Base-by-base conservation (phyloP, 2,797 vertebrate genomes). In the Tangara arthus region DNA sequence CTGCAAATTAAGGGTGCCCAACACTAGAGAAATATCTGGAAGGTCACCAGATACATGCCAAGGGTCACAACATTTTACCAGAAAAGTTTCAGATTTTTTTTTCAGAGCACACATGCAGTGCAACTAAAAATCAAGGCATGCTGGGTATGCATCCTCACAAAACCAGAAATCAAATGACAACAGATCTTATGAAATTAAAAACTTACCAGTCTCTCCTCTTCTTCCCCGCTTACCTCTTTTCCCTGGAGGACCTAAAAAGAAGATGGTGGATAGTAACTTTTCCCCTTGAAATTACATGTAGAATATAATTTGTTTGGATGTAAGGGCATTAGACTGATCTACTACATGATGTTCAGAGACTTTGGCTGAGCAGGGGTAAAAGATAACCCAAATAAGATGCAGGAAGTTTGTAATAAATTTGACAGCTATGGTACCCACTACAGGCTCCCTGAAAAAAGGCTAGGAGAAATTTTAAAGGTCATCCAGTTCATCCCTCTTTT, bases 211-310 rank as follows among this genome's bases (percentile, higher is more conserved):
- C 97, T 99, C 99, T 97, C 99, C 99, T 97, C 99, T 98, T 97
- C 98, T 98, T 95, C 99, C 99, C 95, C 99, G 98, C 98, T 99
- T 99, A 97, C 99, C 99, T 97, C 99, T 98, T 97, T 99, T 99
- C 90, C 99, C 99, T 9, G 99, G 99, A 98, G 99, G 99, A 97
- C 99, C 99, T 99, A 97, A 89, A 98, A 95, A 92, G 44, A 89
- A 95, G 72, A 96, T 5, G n/a, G 46, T 50, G 14, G 50, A 34
- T 49, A 81, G 49, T 83, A 87, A 87, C 24, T 76, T 60, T 89
- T 39, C 50, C 57, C 3, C 55, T 90, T 71, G 17, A 92, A 91
- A 91, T 94, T 65, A 22, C 24, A 65, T 1, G 3, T 59, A 49
- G 35, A 87, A 21, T 61, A 49, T 61, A 0, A 57, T 71, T 91